A percentile compares a stretch with the other conserved stretches of the same genome.
phyloP scores from a whole-genome alignment of 2,888 invertebrate genomes.

The Epirrhoe alternata region DNA sequence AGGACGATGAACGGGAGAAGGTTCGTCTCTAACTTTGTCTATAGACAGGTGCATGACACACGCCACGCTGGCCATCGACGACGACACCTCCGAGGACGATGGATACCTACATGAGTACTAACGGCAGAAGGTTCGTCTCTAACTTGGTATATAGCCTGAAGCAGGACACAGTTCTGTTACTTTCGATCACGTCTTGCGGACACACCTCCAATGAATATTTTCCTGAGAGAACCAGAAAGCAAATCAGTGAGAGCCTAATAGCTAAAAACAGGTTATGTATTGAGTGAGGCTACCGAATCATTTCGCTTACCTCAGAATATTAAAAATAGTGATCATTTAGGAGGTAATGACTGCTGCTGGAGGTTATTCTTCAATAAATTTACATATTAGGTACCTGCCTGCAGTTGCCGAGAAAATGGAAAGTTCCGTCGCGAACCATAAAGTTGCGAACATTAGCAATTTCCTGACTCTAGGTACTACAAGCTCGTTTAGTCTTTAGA shows the following conservation, averaged over 20 bases:
- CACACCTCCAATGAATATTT: no score
- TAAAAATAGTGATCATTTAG: no score
- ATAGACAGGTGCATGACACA: neutral
- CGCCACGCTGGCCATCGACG: no score
- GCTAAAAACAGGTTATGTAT: no score
- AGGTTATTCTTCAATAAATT: slow-evolving; percentile 4
- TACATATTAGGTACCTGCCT: neutral
- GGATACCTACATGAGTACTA: slow-evolving; percentile 97
- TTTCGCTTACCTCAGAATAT: no score
- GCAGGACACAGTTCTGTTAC: no score
- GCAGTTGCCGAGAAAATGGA: slow-evolving; percentile 24
- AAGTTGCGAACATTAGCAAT: slow-evolving; percentile 35
- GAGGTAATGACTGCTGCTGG: neutral
- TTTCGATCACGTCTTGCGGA: slow-evolving; percentile 52
- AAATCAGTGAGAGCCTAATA: no score
- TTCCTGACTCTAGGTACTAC: slow-evolving; percentile 17
- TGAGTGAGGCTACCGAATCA: no score
- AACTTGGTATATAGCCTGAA: neutral
- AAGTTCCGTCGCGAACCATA: slow-evolving; percentile 29
- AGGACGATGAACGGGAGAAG: slow-evolving; percentile 96
- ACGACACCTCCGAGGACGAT: slow-evolving; percentile 86
- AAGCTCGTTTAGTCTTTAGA: slow-evolving; percentile 15
- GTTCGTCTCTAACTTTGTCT: slow-evolving; percentile 56
- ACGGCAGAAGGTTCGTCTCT: slow-evolving; percentile 88
- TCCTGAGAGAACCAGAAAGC: no score